Evolutionary conservation across 2,888 invertebrate species (phyloP).

Genomic region (Phasia obesa): DNA sequence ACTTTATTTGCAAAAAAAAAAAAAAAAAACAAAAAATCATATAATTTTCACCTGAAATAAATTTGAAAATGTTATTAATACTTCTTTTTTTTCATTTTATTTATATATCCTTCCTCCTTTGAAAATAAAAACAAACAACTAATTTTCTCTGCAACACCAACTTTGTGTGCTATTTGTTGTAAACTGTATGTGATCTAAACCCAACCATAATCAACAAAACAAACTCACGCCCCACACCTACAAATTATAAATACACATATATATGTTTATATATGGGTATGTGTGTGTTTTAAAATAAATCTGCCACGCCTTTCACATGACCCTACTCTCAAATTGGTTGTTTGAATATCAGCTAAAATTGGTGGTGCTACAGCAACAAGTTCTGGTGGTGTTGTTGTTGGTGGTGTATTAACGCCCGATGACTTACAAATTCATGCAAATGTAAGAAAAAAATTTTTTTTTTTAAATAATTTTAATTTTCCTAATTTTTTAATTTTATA

Average conservation of each 20-base stretch:
- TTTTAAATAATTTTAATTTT: slow-evolving; percentile 1
- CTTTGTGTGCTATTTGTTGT: slow-evolving; percentile 45
- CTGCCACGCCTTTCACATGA: slow-evolving; percentile 34
- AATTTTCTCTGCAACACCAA: slow-evolving; percentile 37
- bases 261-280: slow-evolving; percentile 4
- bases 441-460: slow-evolving; percentile 77
- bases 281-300: neutral
- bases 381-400: slow-evolving; percentile 71
- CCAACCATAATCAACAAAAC: slow-evolving; percentile 17
- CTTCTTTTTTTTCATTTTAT: slow-evolving; percentile 48
- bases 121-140: slow-evolving; percentile 4
- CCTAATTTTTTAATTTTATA: slow-evolving; percentile 9
- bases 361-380: slow-evolving; percentile 74
- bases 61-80: slow-evolving; percentile 18
- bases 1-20: neutral
- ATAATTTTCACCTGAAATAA: neutral
- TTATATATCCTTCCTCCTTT: slow-evolving; percentile 27
- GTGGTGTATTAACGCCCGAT: slow-evolving; percentile 78
- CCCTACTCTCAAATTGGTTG: neutral
- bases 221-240: slow-evolving; percentile 1
- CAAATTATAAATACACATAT: slow-evolving; percentile 13
- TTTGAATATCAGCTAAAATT: slow-evolving; percentile 79
- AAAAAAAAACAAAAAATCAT: no score
- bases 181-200: slow-evolving; percentile 50
- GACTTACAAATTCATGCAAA: slow-evolving; percentile 82